Evolutionary conservation across 1,140 invertebrate genomes (phyloP).

Genomic region (Caerostris darwini): DNA sequence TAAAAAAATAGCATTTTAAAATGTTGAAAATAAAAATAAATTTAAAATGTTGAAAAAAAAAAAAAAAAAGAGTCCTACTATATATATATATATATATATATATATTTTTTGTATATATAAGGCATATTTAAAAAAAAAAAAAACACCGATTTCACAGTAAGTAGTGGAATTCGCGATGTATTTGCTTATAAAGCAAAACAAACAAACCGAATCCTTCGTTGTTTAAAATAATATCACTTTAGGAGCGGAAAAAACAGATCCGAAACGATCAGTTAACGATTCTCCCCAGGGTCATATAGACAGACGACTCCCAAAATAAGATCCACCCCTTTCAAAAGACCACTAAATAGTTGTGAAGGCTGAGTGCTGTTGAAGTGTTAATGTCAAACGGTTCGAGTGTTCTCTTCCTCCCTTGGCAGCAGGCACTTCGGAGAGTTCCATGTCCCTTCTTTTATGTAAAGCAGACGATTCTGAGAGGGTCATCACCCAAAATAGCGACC

Average conservation of each 20-base stretch:
- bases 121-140: no score
- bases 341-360: constrained; percentile 66
- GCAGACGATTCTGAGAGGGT: constrained; percentile 38
- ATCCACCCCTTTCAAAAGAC: constrained; percentile 12
- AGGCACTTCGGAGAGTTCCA: background rate
- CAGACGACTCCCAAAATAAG: constrained; percentile 35
- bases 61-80: no score
- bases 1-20: no score
- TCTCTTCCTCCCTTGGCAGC: background rate
- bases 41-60: no score
- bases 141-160: background rate
- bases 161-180: background rate
- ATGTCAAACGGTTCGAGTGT: constrained; percentile 8
- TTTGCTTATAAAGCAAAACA: background rate
- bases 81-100: no score
- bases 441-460: constrained; percentile 36
- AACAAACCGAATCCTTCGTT: background rate
- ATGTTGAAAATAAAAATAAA: no score
- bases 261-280: constrained; percentile 30
- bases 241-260: background rate
- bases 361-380: constrained; percentile 64
- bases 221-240: constrained; percentile 3
- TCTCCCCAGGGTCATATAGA: constrained; percentile 1
- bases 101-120: no score
- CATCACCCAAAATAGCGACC: constrained; percentile 61